Evolutionary conservation across 2,888 invertebrate genomes (phyloP).

Genomic region (Loripinus fragilis): DNA sequence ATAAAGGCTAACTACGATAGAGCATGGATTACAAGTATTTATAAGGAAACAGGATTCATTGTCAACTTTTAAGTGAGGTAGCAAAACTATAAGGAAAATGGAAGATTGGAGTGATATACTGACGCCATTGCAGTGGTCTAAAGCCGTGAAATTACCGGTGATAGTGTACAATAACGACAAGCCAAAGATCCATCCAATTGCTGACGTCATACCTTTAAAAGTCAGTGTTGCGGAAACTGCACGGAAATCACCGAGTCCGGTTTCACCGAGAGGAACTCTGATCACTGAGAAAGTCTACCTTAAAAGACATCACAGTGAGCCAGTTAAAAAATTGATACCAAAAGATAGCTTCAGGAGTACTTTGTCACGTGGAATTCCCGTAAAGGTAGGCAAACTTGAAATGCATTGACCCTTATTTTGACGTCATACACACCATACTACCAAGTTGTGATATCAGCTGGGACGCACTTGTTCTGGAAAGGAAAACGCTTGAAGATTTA

Average conservation of each 20-base stretch:
- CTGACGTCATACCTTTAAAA: neutral
- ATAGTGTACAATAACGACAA: neutral
- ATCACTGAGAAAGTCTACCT: neutral
- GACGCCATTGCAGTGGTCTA: slow-evolving; percentile 43
- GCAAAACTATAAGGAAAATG: slow-evolving; percentile 20
- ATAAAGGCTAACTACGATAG: no score
- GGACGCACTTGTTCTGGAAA: no score
- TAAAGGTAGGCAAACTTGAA: neutral
- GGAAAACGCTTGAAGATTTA: no score
- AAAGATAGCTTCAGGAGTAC: neutral
- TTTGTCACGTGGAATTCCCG: neutral
- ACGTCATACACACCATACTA: no score
- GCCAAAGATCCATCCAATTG: neutral
- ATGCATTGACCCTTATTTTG: no score
- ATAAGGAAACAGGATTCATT: no score
- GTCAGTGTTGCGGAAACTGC: neutral
- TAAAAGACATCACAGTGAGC: neutral
- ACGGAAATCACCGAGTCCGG: neutral
- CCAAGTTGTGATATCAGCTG: no score
- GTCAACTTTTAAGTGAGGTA: no score
- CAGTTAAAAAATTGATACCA: neutral
- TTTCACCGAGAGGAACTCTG: neutral
- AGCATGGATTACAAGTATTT: no score
- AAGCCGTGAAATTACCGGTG: neutral
- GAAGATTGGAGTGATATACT: slow-evolving; percentile 56